Evolutionary conservation across 2,797 vertebrate species (phyloP).

Genomic region (Trichosurus vulpecula): DNA sequence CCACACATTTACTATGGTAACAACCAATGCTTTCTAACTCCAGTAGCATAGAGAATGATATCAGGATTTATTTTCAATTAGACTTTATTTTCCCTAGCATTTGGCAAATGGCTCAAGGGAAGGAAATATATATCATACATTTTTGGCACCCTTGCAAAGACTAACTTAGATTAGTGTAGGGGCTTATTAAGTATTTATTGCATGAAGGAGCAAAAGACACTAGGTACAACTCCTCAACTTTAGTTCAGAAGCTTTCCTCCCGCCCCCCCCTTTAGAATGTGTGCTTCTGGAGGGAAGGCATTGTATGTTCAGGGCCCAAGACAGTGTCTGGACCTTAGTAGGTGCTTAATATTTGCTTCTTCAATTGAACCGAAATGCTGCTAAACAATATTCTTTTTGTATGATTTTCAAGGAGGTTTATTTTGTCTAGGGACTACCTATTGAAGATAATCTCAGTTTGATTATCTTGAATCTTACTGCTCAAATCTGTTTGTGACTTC

Average conservation of each 20-base stretch:
- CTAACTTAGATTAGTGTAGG: background rate
- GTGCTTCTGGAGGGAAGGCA: background rate
- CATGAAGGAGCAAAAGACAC: background rate
- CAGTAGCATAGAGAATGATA: background rate
- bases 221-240: background rate
- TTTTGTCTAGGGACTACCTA: slow-evolving; percentile 73
- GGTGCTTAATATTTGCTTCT: background rate
- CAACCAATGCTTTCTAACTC: background rate
- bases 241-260: background rate
- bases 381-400: slow-evolving; percentile 73
- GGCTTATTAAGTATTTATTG: background rate
- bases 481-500: slow-evolving; percentile 61
- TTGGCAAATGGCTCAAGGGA: background rate
- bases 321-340: background rate
- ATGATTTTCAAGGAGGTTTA: slow-evolving; percentile 70
- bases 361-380: slow-evolving; percentile 22
- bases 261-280: background rate
- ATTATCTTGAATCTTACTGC: slow-evolving; percentile 56
- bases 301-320: background rate
- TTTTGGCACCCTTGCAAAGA: background rate
- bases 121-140: background rate
- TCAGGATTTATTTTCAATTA: background rate
- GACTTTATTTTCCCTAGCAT: background rate
- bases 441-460: slow-evolving; percentile 75
- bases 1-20: background rate